These are phyloP conservation scores for Mizuhopecten yessoensis DNA, from an alignment of 1,140 invertebrate species.

Conservation along the genomic window DNA sequence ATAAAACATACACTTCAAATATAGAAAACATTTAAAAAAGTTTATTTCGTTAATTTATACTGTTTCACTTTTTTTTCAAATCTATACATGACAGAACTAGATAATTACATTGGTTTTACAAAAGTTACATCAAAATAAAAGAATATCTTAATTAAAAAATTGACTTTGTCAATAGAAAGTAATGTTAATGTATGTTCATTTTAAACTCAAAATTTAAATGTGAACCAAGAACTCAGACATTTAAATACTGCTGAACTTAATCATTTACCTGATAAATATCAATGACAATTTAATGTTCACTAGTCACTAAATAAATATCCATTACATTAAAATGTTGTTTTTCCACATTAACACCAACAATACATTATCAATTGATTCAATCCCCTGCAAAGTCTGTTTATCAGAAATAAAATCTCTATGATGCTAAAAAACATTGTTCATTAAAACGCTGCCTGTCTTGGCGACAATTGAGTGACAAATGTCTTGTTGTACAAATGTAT, in stretches of 20 bases:
- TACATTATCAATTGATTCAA: not conserved
- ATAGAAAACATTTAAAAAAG: not conserved
- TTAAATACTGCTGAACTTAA: too few relatives aligned
- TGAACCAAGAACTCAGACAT: not conserved
- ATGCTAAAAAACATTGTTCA: not conserved
- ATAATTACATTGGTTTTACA: not conserved
- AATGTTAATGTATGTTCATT: not conserved
- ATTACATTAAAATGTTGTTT: not conserved
- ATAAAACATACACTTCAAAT: not conserved
- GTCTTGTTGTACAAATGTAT: not conserved
- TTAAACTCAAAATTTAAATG: not conserved
- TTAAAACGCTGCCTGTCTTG: constrained; percentile 12
- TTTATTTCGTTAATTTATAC: not conserved
- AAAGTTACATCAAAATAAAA: constrained; percentile 12
- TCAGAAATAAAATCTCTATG: constrained; percentile 28
- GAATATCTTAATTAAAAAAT: not conserved
- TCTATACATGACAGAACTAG: not conserved
- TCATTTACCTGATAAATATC: not conserved
- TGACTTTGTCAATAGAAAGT: not conserved
- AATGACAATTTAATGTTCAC: not conserved
- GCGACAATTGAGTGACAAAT: not conserved
- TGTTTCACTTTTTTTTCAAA: not conserved
- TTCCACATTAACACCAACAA: not conserved
- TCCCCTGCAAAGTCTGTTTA: not conserved
- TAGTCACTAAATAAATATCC: not conserved